Percentiles rank a stretch among this genome's conserved stretches.
These are phyloP conservation scores for Caenorhabditis uteleia DNA, from an alignment of 2,888 invertebrate genomes.

Conservation along the genomic window DNA sequence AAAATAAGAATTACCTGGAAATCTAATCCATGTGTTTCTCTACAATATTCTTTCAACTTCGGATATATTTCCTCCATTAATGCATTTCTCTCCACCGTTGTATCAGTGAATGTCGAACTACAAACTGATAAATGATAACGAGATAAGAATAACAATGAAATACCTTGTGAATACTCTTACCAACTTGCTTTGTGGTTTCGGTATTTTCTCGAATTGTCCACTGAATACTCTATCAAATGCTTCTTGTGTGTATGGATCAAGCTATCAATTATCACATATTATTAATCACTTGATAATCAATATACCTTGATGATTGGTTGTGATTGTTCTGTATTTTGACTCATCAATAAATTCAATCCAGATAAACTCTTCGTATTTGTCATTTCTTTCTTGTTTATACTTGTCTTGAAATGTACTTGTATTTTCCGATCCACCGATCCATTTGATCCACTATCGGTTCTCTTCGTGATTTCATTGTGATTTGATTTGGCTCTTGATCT, in stretches of 20 bases:
- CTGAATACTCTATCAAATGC: slow-evolving; percentile 84
- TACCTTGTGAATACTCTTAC: slow-evolving; percentile 92
- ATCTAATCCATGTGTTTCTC: slow-evolving; percentile 94
- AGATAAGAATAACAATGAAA: not conserved
- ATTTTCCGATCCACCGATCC: slow-evolving; percentile 6
- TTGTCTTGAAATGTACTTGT: slow-evolving; percentile 8
- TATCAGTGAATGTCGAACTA: slow-evolving; percentile 92
- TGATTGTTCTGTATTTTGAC: slow-evolving; percentile 20
- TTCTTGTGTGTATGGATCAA: slow-evolving; percentile 42
- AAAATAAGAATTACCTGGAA: slow-evolving; percentile 80
- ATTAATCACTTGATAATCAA: no score
- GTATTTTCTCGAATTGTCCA: slow-evolving; percentile 85
- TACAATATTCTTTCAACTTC: slow-evolving; percentile 87
- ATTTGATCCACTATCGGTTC: slow-evolving; percentile 1
- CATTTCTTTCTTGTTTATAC: slow-evolving; percentile 3
- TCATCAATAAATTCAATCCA: slow-evolving; percentile 15
- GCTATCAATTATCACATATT: no score
- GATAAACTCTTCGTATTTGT: slow-evolving; percentile 5
- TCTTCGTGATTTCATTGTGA: not conserved
- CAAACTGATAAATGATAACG: not conserved
- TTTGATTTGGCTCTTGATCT: slow-evolving; percentile 1
- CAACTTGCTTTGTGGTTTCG: slow-evolving; percentile 95
- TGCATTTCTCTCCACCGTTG: slow-evolving; percentile 94
- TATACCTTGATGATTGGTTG: not conserved
- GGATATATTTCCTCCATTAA: slow-evolving; percentile 98